These are phyloP conservation scores for Forbesichthys papilliferus DNA, from an alignment of 2,113 vertebrate genomes.

Conservation along the genomic window DNA sequence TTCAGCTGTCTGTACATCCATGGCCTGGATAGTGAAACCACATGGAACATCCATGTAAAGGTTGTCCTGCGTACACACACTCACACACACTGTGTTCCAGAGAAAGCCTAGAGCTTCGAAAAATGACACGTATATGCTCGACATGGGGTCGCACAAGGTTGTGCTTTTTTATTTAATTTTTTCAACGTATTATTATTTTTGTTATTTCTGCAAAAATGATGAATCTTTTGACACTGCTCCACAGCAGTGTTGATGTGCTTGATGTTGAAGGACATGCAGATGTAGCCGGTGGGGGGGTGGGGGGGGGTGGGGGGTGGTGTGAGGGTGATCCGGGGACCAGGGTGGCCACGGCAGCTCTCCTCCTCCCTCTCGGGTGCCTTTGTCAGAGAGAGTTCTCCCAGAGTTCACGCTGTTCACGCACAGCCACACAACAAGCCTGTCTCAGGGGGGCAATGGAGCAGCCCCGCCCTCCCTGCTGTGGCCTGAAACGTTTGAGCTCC, in stretches of 20 bases:
- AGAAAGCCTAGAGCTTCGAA: slow-evolving; percentile 6
- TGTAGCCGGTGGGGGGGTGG: slow-evolving; percentile 11
- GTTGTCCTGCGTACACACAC: slow-evolving; percentile 6
- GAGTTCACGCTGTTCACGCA: slow-evolving; percentile 28
- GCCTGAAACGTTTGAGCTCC: slow-evolving; percentile 12
- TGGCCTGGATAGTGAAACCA: slow-evolving; percentile 43
- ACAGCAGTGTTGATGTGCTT: slow-evolving; percentile 24
- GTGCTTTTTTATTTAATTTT: slow-evolving; percentile 1
- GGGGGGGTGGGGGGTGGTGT: no score
- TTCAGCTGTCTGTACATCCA: slow-evolving; percentile 28
- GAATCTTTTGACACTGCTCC: slow-evolving; percentile 41
- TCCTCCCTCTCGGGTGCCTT: slow-evolving; percentile 13
- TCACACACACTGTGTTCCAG: slow-evolving; percentile 6
- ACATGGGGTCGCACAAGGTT: slow-evolving; percentile 32
- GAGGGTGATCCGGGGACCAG: slow-evolving; percentile 8
- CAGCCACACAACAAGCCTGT: background rate
- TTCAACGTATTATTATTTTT: slow-evolving; percentile 9
- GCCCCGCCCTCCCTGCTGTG: background rate
- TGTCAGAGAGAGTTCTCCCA: background rate
- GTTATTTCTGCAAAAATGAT: slow-evolving; percentile 38
- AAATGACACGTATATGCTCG: slow-evolving; percentile 29
- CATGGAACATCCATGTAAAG: slow-evolving; percentile 25
- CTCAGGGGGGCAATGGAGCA: background rate
- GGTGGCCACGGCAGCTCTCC: slow-evolving; percentile 3
- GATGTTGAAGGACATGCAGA: slow-evolving; percentile 33